A percentile compares a stretch with the other conserved stretches of the same genome.
Conservation (phyloP, 2,888 invertebrate genomes). For the Anagyrus pseudococci region DNA sequence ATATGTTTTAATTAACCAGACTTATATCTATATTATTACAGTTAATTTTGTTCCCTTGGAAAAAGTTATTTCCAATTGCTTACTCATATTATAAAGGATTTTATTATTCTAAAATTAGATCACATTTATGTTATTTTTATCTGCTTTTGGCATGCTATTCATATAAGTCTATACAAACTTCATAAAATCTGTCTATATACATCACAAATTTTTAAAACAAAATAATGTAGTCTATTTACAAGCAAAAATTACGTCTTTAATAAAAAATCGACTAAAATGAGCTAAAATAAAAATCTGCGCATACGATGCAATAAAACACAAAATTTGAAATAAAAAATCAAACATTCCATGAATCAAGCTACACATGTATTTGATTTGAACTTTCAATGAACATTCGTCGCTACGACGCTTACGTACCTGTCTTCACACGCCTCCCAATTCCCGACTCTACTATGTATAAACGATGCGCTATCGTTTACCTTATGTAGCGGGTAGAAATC, state of each 20-base stretch:
- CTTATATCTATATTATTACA: slow-evolving; percentile 10
- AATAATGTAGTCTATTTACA: slow-evolving; percentile 16
- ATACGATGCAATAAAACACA: slow-evolving; percentile 27
- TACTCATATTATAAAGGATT: slow-evolving; percentile 26
- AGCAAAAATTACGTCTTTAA: slow-evolving; percentile 9
- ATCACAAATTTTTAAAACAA: background rate
- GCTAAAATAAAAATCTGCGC: slow-evolving; percentile 10
- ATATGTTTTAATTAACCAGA: slow-evolving; percentile 11
- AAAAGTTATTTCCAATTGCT: slow-evolving; percentile 9
- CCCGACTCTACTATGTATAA: slow-evolving; percentile 52
- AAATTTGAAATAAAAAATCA: slow-evolving; percentile 11
- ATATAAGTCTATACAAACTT: background rate
- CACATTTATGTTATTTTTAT: slow-evolving; percentile 11
- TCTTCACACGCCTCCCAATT: slow-evolving; percentile 56
- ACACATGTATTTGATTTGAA: no score
- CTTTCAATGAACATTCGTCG: background rate
- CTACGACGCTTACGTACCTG: slow-evolving; percentile 50
- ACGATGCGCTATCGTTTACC: slow-evolving; percentile 56
- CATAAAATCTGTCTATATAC: background rate
- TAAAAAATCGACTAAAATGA: background rate
- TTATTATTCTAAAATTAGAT: slow-evolving; percentile 10
- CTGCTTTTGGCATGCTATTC: slow-evolving; percentile 6
- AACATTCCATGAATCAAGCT: slow-evolving; percentile 21
- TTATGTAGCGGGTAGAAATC: slow-evolving; percentile 57
- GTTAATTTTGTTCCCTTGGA: slow-evolving; percentile 15